A percentile compares a stretch with the other conserved stretches of the same genome.
Conservation (phyloP, 2,113 vertebrate genomes). For the Pao palembangensis region DNA sequence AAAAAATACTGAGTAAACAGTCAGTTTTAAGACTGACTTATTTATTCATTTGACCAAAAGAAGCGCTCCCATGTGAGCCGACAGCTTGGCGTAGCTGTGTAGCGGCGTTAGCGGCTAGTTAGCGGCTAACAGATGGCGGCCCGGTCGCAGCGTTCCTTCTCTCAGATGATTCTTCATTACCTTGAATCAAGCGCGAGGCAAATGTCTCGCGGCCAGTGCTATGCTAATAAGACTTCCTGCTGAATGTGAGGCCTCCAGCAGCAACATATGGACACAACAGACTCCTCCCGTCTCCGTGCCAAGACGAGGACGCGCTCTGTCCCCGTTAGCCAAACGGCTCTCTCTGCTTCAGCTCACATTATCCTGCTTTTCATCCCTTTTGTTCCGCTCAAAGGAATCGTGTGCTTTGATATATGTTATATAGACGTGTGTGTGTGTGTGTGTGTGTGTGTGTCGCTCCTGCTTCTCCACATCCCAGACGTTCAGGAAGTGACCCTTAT, state of each 20-base stretch:
- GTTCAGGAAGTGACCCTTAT: too few relatives aligned
- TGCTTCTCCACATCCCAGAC: too few relatives aligned
- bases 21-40: too few relatives aligned
- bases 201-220: conserved; percentile 79
- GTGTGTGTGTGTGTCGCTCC: too few relatives aligned
- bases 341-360: not conserved
- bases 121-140: conserved; percentile 86
- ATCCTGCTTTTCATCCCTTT: not conserved
- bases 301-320: conserved; percentile 28
- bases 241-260: conserved; percentile 45
- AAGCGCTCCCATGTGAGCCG: too few relatives aligned
- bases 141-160: conserved; percentile 74
- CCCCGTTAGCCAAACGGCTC: conserved; percentile 22
- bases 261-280: conserved; percentile 44
- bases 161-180: conserved; percentile 89
- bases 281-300: conserved; percentile 27
- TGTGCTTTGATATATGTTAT: too few relatives aligned
- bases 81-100: too few relatives aligned
- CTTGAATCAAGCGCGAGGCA: conserved; percentile 84
- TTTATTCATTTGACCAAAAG: too few relatives aligned
- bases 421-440: too few relatives aligned
- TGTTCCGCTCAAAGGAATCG: not conserved
- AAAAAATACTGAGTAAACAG: too few relatives aligned
- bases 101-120: conserved; percentile 72
- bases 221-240: conserved; percentile 56